phyloP scores from a whole-genome alignment of 2,113 vertebrate genomes.

The Phainopepla nitens region DNA sequence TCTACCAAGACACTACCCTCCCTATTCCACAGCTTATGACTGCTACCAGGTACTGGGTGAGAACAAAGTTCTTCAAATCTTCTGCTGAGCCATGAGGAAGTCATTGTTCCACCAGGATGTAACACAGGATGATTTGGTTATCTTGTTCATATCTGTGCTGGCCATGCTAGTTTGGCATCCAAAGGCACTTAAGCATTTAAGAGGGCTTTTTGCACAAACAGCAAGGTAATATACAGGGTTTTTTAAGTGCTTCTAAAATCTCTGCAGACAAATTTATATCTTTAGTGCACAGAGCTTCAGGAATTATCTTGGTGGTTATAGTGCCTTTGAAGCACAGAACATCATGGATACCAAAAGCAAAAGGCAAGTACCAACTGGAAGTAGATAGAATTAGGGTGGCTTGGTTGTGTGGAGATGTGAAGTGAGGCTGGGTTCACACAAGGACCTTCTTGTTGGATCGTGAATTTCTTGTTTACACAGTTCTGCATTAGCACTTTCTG shows the following conservation, averaged over 20 bases:
- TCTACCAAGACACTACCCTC: background rate
- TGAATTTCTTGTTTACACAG: conserved; percentile 33
- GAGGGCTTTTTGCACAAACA: background rate
- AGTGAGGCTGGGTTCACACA: conserved; percentile 21
- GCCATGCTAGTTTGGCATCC: background rate
- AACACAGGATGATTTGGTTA: background rate
- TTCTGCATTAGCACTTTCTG: background rate
- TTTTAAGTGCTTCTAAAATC: background rate
- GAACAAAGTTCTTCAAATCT: background rate
- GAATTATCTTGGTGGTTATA: background rate
- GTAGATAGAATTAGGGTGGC: background rate
- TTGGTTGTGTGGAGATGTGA: background rate
- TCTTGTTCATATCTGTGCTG: background rate
- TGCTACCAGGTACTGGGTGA: background rate
- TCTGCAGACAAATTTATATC: conserved; percentile 19
- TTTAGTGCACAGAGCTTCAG: background rate
- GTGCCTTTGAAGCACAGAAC: conserved; percentile 2
- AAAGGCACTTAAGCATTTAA: background rate
- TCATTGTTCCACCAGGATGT: background rate
- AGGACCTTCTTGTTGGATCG: background rate
- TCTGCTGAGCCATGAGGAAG: background rate
- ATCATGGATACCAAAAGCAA: background rate
- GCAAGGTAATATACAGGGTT: background rate
- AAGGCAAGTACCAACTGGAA: conserved; percentile 45
- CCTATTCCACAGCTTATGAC: background rate